Percentiles rank a stretch among this genome's conserved stretches.
phyloP scores from a whole-genome alignment of 2,113 vertebrate species.

The Cathartes aura region DNA sequence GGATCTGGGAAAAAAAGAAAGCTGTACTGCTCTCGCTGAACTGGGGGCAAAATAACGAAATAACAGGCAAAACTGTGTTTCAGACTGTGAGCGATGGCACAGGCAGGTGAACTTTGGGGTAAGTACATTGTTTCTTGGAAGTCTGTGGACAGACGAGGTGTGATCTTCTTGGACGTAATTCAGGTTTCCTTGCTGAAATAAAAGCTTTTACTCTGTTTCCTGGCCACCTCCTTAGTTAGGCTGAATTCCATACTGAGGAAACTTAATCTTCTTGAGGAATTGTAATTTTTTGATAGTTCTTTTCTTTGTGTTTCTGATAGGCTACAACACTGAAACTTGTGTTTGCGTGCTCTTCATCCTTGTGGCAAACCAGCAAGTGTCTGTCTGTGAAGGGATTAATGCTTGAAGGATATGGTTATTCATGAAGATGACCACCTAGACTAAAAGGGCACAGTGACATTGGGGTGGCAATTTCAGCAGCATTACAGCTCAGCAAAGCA shows the following conservation, averaged over 20 bases:
- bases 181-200: background rate
- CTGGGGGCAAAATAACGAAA: background rate
- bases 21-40: background rate
- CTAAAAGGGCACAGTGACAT: background rate
- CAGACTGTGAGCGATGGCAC: background rate
- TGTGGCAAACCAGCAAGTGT: background rate
- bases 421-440: background rate
- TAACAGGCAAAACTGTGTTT: background rate
- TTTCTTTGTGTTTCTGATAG: background rate
- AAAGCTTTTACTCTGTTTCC: background rate
- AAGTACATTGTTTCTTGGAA: constrained; percentile 5
- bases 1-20: too few relatives aligned
- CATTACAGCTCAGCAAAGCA: background rate
- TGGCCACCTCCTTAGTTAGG: background rate
- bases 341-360: background rate
- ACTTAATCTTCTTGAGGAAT: background rate
- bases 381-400: background rate
- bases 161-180: background rate
- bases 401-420: background rate
- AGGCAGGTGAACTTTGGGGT: background rate
- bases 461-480: background rate
- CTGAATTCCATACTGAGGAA: background rate
- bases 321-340: background rate
- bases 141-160: background rate
- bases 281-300: background rate